Evolutionary conservation across 1,140 invertebrate species (phyloP), one percentile per base, ranked within the genome.

Genomic region (Pomphorhynchus laevis): DNA sequence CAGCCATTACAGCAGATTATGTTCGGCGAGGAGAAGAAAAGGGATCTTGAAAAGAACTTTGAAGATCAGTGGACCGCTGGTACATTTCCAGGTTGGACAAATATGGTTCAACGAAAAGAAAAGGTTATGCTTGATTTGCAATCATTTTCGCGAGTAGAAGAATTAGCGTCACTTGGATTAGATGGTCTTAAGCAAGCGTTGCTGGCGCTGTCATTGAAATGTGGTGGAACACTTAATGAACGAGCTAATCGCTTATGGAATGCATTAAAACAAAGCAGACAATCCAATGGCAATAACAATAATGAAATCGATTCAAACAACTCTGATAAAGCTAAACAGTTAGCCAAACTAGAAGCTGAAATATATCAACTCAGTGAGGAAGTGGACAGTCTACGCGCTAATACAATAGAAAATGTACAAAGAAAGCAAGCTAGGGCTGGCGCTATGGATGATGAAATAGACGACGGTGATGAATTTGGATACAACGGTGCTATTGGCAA

Each of bases 361-460:
- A 66, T 79, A 21, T 86, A 84, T 49, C 69, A 64, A 59, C 66
- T 80, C 29, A 66, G 72, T 0, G 74, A 77, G 48, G 20, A 46
- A n/a, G 41, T 53, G 37, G 48, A 49, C 39, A 67, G 71, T 46
- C 75, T 89, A 49, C 59, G 84, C 25, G 63, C 68, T 2, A 70
- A 77, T 0, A 93, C 86, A 0, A 75, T 80, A 50, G 89, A 95
- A 56, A 95, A 98, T 61, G 80, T 95, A 0, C 80, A 93, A 49
- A 65, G 86, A 9, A 89, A 93, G 53, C 84, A 93, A 53, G 86
- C 86, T 0, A 66, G 84, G 42, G 80, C 77, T 31, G 82, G 79
- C 35, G 55, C 56, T 44, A 46, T 51, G 38, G 53, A 56, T 43
- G 79, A 84, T 51, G 74, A 70, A 21, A 54, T 58, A 45, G 77